These are phyloP conservation scores for Nasonia vitripennis DNA, from an alignment of 1,140 invertebrate species.

Conservation along the genomic window DNA sequence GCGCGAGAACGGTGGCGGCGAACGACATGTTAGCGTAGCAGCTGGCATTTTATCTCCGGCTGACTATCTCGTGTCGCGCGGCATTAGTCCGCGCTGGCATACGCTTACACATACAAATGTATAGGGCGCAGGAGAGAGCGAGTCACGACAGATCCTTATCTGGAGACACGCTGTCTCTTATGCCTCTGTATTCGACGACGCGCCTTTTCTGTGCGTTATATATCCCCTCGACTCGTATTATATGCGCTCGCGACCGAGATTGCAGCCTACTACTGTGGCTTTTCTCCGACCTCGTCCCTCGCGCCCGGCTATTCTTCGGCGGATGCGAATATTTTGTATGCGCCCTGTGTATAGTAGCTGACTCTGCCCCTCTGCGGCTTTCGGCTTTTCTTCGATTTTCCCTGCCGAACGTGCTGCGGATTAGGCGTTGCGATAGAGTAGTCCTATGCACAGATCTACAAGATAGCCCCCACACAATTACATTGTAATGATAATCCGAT, in stretches of 20 bases:
- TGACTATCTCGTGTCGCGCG: constrained; percentile 63
- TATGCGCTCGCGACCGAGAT: too few species aligned
- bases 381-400: not conserved
- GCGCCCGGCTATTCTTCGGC: too few species aligned
- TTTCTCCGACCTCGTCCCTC: too few species aligned
- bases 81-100: constrained; percentile 57
- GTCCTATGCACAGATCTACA: not conserved
- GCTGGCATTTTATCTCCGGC: constrained; percentile 67
- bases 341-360: too few species aligned
- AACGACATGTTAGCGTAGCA: constrained; percentile 52
- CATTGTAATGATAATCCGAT: constrained; percentile 1
- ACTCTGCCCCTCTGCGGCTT: too few species aligned
- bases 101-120: not conserved
- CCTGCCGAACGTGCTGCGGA: not conserved
- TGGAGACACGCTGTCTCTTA: constrained; percentile 69
- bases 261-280: too few species aligned
- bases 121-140: not conserved
- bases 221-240: too few species aligned
- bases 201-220: not conserved
- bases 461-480: not conserved
- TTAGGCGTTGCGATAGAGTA: not conserved
- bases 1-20: constrained; percentile 38
- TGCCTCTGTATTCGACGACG: constrained; percentile 36
- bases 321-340: too few species aligned
- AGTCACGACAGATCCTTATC: constrained; percentile 69